Conservation (phyloP, 1,140 invertebrate species). For the Papilio dardanus region DNA sequence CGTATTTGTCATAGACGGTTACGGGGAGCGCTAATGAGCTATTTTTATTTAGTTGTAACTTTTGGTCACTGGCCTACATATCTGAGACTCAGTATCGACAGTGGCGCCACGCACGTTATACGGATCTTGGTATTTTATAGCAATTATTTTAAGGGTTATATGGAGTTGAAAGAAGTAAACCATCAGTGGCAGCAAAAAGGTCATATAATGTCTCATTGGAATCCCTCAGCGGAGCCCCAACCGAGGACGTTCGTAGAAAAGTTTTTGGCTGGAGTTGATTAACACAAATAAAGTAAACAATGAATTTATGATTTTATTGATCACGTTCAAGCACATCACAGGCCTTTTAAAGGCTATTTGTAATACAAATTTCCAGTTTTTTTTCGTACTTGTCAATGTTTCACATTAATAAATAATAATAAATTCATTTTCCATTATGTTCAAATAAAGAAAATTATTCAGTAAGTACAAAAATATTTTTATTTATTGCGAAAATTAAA, state of each 20-base stretch:
- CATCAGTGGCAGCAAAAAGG: constrained; percentile 93
- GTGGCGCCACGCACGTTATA: too few species aligned
- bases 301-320: constrained; percentile 64
- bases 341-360: constrained; percentile 61
- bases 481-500: constrained; percentile 25
- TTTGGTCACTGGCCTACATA: too few species aligned
- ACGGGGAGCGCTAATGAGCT: too few species aligned
- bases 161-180: constrained; percentile 94
- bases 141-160: constrained; percentile 93
- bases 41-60: too few species aligned
- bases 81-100: too few species aligned
- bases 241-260: constrained; percentile 95
- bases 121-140: too few species aligned
- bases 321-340: constrained; percentile 71
- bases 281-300: constrained; percentile 52
- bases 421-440: not conserved
- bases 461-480: constrained; percentile 31
- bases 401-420: not conserved
- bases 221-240: constrained; percentile 90
- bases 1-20: too few species aligned
- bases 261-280: constrained; percentile 88
- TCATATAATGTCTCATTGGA: constrained; percentile 93
- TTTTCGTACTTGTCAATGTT: not conserved
- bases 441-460: constrained; percentile 1
- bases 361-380: constrained; percentile 41